phyloP scores from a whole-genome alignment of 2,888 invertebrate genomes.

The Augiades crinisus region DNA sequence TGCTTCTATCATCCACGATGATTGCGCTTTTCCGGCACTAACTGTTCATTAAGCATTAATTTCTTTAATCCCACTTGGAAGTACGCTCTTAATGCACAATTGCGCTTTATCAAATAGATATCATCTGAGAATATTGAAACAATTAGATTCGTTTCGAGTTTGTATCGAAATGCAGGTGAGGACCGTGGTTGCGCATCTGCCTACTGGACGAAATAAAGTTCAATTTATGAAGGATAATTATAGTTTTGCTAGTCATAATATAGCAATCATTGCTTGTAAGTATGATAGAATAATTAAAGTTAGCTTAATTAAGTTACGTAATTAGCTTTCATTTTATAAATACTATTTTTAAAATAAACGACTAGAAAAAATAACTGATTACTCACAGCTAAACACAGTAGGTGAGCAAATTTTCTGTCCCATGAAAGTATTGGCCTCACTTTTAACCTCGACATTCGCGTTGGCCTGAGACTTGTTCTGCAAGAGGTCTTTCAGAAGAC shows the following conservation, averaged over 20 bases:
- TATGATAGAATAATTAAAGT: too few species aligned
- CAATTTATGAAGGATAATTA: too few species aligned
- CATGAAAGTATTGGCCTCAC: constrained; percentile 58
- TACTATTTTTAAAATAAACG: too few species aligned
- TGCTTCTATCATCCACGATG: neutral
- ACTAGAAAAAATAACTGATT: neutral
- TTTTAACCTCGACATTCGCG: constrained; percentile 38
- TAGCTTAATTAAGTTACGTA: too few species aligned
- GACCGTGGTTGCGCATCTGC: neutral
- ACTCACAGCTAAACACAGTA: constrained; percentile 55
- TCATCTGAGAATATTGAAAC: constrained; percentile 2
- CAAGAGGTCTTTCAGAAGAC: constrained; percentile 54
- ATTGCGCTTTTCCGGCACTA: neutral
- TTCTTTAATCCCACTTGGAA: neutral
- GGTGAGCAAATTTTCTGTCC: constrained; percentile 71
- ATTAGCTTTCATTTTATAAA: too few species aligned
- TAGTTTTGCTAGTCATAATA: too few species aligned
- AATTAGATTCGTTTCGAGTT: constrained; percentile 2
- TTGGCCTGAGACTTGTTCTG: constrained; percentile 48
- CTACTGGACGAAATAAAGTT: too few species aligned
- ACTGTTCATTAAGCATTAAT: neutral
- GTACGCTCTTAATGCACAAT: constrained; percentile 11
- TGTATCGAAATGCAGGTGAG: neutral
- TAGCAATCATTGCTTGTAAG: too few species aligned
- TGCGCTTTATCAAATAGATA: neutral